phyloP scores from a whole-genome alignment of 1,140 invertebrate genomes.

The Euglossa dilemma region DNA sequence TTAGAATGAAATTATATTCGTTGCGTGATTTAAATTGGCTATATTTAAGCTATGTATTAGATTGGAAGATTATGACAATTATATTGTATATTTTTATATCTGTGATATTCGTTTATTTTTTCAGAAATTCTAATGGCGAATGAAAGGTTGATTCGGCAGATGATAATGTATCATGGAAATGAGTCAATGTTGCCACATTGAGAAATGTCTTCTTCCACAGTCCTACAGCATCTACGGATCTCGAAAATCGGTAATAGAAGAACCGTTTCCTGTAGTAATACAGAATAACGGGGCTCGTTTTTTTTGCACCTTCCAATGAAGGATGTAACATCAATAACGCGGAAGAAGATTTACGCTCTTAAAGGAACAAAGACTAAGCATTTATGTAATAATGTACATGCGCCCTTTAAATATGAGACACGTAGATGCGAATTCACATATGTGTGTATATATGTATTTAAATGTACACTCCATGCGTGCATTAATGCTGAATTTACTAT shows the following conservation, averaged over 20 bases:
- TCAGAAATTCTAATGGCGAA: constrained; percentile 69
- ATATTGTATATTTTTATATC: background rate
- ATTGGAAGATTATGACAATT: background rate
- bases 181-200: constrained; percentile 74
- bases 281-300: constrained; percentile 43
- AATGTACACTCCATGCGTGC: constrained; percentile 53
- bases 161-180: constrained; percentile 69
- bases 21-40: too few relatives aligned
- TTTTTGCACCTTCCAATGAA: constrained; percentile 40
- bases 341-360: constrained; percentile 56
- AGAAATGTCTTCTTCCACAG: constrained; percentile 79
- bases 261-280: constrained; percentile 66
- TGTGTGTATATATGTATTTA: constrained; percentile 69
- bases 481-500: constrained; percentile 43
- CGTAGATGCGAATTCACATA: constrained; percentile 58
- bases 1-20: too few relatives aligned
- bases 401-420: constrained; percentile 56
- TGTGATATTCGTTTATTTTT: constrained; percentile 25
- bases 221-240: constrained; percentile 67
- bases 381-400: constrained; percentile 53
- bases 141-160: constrained; percentile 61
- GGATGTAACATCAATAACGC: constrained; percentile 43
- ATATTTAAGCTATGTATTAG: background rate
- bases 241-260: constrained; percentile 78
- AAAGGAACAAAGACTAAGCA: constrained; percentile 61